A percentile compares a stretch with the other conserved stretches of the same genome.
Conservation (phyloP, 1,140 invertebrate species). For the Anoplophora glabripennis region DNA sequence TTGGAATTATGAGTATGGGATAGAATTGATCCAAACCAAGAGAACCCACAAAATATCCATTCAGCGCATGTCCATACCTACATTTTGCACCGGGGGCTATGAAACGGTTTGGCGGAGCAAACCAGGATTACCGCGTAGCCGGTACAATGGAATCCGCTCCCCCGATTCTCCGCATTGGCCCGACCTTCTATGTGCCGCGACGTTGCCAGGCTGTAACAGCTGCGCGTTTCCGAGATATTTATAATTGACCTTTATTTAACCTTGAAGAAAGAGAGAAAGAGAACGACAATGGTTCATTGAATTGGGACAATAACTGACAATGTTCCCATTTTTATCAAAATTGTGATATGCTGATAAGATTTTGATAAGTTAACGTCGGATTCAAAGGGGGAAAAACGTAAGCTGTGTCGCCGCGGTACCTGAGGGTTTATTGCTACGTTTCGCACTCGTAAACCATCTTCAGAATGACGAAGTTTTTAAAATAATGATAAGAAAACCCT, state of each 20-base stretch:
- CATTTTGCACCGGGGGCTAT: not conserved
- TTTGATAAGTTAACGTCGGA: no score
- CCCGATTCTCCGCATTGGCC: not conserved
- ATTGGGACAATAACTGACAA: no score
- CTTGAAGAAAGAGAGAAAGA: constrained; percentile 3
- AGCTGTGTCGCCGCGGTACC: no score
- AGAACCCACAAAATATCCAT: constrained; percentile 1
- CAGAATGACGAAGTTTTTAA: no score
- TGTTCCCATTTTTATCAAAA: no score
- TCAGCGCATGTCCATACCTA: not conserved
- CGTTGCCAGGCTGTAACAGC: constrained; percentile 2
- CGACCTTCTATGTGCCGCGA: not conserved
- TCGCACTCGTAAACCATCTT: no score
- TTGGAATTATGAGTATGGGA: not conserved
- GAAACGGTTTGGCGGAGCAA: no score
- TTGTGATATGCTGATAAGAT: no score
- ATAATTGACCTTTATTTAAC: constrained; percentile 10
- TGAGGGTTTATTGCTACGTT: no score
- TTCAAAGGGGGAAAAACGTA: no score
- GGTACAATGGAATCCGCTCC: not conserved
- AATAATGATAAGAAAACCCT: no score
- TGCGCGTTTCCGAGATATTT: constrained; percentile 12
- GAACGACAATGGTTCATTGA: not conserved
- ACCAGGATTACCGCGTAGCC: no score
- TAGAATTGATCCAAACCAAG: constrained; percentile 1